These are phyloP conservation scores for Propithecus deckenii DNA, from an alignment of 2,797 vertebrate species.

Conservation along the genomic window DNA sequence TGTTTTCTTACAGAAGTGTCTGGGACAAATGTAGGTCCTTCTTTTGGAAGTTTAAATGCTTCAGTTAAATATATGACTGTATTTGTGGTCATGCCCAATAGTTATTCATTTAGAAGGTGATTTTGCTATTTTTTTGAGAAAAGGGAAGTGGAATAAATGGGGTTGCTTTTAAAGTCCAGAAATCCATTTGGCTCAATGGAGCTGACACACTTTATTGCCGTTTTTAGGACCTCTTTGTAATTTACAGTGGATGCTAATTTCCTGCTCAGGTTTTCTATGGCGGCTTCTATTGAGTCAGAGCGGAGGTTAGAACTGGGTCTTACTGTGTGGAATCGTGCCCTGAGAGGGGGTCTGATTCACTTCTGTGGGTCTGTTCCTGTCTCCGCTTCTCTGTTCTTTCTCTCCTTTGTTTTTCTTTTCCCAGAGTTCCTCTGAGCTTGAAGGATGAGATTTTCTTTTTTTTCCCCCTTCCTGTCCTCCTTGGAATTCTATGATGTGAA, in stretches of 20 bases:
- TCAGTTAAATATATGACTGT: not conserved
- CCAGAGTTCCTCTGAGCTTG: not conserved
- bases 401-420: not conserved
- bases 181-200: not conserved
- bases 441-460: not conserved
- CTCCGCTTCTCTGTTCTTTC: not conserved
- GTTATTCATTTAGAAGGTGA: not conserved
- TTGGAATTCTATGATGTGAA: not conserved
- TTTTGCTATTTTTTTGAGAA: constrained; percentile 41
- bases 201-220: not conserved
- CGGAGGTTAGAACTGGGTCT: not conserved
- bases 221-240: constrained; percentile 30
- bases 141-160: not conserved
- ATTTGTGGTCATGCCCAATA: not conserved
- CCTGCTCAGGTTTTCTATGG: not conserved
- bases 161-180: not conserved
- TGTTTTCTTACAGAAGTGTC: not conserved
- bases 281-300: not conserved
- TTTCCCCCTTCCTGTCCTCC: not conserved
- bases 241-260: constrained; percentile 13
- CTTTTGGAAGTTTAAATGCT: not conserved
- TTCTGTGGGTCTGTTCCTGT: not conserved
- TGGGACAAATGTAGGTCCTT: not conserved
- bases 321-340: not conserved
- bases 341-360: not conserved